Evolutionary conservation across 2,113 vertebrate species (phyloP), one percentile per base, ranked within the genome.

Genomic region (Hylia prasina): DNA sequence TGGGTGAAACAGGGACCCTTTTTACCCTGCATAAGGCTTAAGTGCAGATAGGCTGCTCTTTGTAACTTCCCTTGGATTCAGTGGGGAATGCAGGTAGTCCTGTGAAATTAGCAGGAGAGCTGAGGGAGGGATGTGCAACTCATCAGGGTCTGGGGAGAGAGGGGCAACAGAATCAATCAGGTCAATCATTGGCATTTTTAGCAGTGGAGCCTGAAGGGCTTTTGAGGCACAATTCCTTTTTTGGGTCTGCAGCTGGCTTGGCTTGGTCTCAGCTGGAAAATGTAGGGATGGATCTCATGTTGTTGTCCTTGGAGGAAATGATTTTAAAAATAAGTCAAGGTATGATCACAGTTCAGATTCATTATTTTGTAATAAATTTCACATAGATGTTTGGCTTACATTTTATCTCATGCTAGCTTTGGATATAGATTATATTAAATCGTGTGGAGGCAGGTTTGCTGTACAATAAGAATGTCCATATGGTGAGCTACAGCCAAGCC

Each of bases 161-260:
- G 10, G 20, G 45, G 25, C n/a, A 60, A 25, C 56, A 89, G 37
- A 84, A 84, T 33, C 57, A 87, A 82, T 35, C 57, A 66, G 60
- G 56, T 60, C 87, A 84, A 8, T 53, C 35, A 8, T 13, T 95
- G 80, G 39, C 76, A 64, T 89, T 90, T 93, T 85, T 71, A 94
- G 69, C 69, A 84, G 83, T 15, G 37, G n/a, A 0, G 1, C 61
- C 71, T 53, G 31, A 84, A n/a, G 51, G 60, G 12, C 13, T 92
- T 92, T 73, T 82, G 87, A 90, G 51, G 40, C n/a, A 84, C 56
- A 66, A 81, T 81, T 93, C 82, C 68, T 51, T 78, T 92, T 90
- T 68, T 64, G 65, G 44, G 68, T 85, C 61, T 96, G 73, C 87
- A 96, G 87, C 84, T 94, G 92, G 24, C 61, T 93, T 93, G 90